Conservation (phyloP, 1,140 invertebrate genomes). For the Ceratoteleas bidentatus region DNA sequence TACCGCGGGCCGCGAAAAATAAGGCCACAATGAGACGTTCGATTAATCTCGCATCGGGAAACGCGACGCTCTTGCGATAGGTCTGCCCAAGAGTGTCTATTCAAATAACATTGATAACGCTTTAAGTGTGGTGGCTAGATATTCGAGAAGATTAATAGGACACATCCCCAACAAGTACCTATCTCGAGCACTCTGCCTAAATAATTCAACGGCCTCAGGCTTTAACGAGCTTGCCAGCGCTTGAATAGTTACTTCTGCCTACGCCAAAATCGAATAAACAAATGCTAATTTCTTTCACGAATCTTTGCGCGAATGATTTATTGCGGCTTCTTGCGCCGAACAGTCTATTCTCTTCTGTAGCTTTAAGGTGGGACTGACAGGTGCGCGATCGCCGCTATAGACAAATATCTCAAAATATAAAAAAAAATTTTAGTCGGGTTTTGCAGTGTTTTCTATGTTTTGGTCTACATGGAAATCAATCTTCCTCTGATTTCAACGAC, state of each 20-base stretch:
- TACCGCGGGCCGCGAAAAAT: not conserved
- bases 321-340: constrained; percentile 12
- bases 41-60: constrained; percentile 25
- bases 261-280: constrained; percentile 53
- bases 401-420: too few species aligned
- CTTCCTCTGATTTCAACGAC: too few species aligned
- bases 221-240: constrained; percentile 56
- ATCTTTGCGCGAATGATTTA: constrained; percentile 28
- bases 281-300: constrained; percentile 22
- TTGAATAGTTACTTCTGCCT: constrained; percentile 56
- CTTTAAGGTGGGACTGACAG: not conserved
- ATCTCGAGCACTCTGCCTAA: constrained; percentile 66
- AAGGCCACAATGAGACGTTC: constrained; percentile 9
- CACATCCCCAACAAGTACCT: constrained; percentile 63
- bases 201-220: constrained; percentile 62
- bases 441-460: too few species aligned
- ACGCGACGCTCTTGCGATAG: constrained; percentile 33
- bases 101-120: constrained; percentile 61
- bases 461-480: too few species aligned
- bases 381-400: not conserved
- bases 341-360: not conserved
- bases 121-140: constrained; percentile 56
- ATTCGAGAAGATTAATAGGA: constrained; percentile 67
- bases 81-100: constrained; percentile 49
- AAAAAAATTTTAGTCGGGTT: too few species aligned